Evolutionary conservation across 2,113 vertebrate species (phyloP).

Genomic region (Pithys albifrons): DNA sequence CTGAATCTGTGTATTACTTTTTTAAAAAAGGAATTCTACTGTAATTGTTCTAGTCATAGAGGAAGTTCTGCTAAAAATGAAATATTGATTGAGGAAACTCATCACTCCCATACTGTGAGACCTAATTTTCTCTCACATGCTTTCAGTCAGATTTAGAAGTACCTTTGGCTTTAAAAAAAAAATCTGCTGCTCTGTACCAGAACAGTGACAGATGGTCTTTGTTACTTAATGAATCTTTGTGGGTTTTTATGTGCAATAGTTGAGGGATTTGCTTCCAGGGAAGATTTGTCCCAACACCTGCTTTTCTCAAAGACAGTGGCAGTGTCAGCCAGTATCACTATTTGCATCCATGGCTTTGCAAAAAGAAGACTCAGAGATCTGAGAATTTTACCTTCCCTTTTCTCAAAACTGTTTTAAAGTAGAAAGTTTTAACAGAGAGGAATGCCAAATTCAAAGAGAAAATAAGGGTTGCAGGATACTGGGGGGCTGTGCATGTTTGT

Average conservation of each 20-base stretch:
- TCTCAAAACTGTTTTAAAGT: not conserved
- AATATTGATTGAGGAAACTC: not conserved
- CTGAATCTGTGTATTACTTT: not conserved
- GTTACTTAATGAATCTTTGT: conserved; percentile 36
- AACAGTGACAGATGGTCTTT: conserved; percentile 48
- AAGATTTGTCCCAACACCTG: conserved; percentile 11
- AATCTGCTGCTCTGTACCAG: not conserved
- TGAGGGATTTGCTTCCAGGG: conserved; percentile 39
- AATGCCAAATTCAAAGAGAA: not conserved
- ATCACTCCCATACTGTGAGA: not conserved
- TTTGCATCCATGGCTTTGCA: not conserved
- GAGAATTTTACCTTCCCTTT: not conserved
- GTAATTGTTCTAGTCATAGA: not conserved
- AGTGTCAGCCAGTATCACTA: not conserved
- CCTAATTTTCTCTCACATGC: conserved; percentile 4
- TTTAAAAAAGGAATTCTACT: not conserved
- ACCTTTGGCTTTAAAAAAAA: conserved; percentile 1
- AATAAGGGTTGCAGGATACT: not conserved
- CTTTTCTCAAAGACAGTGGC: not conserved
- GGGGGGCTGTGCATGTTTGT: not conserved
- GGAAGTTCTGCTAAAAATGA: conserved; percentile 4
- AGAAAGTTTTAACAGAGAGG: not conserved
- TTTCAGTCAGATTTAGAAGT: conserved; percentile 2
- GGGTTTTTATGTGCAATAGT: not conserved
- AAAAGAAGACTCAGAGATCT: not conserved